These are phyloP conservation scores for Anticlea derivata DNA, from an alignment of 2,888 invertebrate species.

Conservation along the genomic window DNA sequence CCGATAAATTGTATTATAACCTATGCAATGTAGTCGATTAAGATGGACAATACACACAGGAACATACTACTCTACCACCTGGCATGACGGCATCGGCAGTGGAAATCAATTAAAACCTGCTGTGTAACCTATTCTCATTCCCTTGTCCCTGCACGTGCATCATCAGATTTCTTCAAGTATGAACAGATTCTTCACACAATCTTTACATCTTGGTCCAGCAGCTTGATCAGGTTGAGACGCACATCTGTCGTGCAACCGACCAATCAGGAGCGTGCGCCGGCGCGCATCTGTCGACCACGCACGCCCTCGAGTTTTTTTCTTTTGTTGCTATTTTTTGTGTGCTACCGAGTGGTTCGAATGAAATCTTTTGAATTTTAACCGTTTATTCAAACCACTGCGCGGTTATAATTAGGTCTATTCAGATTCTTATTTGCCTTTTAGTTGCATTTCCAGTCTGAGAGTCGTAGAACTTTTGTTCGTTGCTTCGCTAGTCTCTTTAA, in stretches of 20 bases:
- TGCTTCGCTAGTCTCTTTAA: no score
- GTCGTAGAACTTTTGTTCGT: no score
- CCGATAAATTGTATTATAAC: no score
- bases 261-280: conserved; percentile 65
- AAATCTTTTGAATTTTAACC: conserved; percentile 38
- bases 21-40: background rate
- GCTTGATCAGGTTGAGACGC: conserved; percentile 44
- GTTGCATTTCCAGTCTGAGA: no score
- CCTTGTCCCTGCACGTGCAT: conserved; percentile 6
- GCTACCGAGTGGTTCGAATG: conserved; percentile 33
- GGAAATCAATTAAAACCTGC: conserved; percentile 1
- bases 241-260: conserved; percentile 66
- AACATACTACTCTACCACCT: background rate
- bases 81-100: background rate
- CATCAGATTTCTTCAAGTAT: conserved; percentile 26
- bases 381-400: conserved; percentile 34
- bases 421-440: background rate
- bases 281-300: conserved; percentile 69
- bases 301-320: conserved; percentile 60
- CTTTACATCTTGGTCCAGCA: conserved; percentile 30
- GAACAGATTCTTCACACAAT: conserved; percentile 22
- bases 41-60: background rate
- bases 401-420: conserved; percentile 2
- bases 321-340: conserved; percentile 67
- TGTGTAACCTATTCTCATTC: background rate